These are phyloP conservation scores for Odontamblyopus lacepedii DNA, from an alignment of 2,797 vertebrate genomes.

Conservation along the genomic window DNA sequence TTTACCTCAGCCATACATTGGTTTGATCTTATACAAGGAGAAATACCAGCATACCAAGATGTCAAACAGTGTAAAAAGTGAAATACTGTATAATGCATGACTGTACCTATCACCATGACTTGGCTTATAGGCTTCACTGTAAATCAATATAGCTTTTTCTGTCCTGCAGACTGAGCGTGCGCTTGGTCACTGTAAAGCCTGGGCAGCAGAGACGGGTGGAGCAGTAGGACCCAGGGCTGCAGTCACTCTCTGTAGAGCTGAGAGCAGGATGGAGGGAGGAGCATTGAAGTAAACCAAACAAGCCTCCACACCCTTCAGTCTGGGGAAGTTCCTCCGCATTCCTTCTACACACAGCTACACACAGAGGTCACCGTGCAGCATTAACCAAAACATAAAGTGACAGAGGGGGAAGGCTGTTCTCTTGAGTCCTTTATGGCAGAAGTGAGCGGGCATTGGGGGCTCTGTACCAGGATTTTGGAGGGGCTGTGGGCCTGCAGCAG, in stretches of 20 bases:
- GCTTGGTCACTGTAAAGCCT: neutral
- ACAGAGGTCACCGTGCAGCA: conserved; percentile 8
- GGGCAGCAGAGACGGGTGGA: neutral
- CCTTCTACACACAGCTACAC: conserved; percentile 27
- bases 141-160: neutral
- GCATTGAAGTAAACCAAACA: conserved; percentile 54
- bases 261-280: conserved; percentile 50
- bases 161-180: neutral
- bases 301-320: conserved; percentile 73
- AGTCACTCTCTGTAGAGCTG: conserved; percentile 7
- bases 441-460: conserved; percentile 24
- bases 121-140: neutral
- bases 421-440: conserved; percentile 15
- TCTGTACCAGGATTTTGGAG: conserved; percentile 38
- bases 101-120: neutral
- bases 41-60: neutral
- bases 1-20: too few species aligned
- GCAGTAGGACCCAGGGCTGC: conserved; percentile 75
- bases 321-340: conserved; percentile 72
- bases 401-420: conserved; percentile 7
- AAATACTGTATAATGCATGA: neutral
- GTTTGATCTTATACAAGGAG: neutral
- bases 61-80: neutral
- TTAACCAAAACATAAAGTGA: conserved; percentile 24
- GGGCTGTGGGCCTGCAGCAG: conserved; percentile 46